phyloP scores from a whole-genome alignment of 1,140 invertebrate genomes.

The Drosophila bocqueti region DNA sequence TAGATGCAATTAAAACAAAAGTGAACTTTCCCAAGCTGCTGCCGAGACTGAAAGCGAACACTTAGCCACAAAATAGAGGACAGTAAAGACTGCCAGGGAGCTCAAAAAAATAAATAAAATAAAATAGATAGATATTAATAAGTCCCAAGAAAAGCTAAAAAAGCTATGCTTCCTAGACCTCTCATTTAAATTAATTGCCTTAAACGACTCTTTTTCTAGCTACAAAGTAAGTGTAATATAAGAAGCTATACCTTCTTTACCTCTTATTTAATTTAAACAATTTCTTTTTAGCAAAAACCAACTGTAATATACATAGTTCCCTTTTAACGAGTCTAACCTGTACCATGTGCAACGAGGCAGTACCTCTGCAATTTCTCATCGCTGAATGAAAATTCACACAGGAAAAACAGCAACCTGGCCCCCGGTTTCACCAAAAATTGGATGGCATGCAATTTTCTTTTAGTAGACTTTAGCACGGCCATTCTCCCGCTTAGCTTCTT shows the following conservation, averaged over 20 bases:
- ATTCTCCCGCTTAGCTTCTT: conserved; percentile 40
- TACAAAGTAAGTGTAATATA: too few species aligned
- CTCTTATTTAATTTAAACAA: too few species aligned
- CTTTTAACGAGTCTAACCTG: not conserved
- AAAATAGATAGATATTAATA: too few species aligned
- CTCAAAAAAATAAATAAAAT: not conserved
- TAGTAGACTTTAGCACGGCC: conserved; percentile 39
- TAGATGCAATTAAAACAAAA: conserved; percentile 48
- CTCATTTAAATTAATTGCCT: too few species aligned
- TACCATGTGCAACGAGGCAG: conserved; percentile 20
- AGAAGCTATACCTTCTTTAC: too few species aligned
- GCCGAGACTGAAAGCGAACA: conserved; percentile 3
- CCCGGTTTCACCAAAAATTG: conserved; percentile 36
- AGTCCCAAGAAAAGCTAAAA: too few species aligned
- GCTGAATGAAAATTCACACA: conserved; percentile 29
- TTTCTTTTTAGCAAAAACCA: too few species aligned
- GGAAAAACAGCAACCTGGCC: conserved; percentile 23
- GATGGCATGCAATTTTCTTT: conserved; percentile 67
- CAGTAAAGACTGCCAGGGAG: not conserved
- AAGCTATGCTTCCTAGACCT: too few species aligned
- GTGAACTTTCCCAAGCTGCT: conserved; percentile 46
- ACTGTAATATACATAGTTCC: not conserved
- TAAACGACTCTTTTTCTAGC: too few species aligned
- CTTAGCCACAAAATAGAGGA: conserved; percentile 18
- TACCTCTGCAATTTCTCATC: conserved; percentile 23